Conservation (phyloP, 2,113 vertebrate species). For the Gavia stellata region DNA sequence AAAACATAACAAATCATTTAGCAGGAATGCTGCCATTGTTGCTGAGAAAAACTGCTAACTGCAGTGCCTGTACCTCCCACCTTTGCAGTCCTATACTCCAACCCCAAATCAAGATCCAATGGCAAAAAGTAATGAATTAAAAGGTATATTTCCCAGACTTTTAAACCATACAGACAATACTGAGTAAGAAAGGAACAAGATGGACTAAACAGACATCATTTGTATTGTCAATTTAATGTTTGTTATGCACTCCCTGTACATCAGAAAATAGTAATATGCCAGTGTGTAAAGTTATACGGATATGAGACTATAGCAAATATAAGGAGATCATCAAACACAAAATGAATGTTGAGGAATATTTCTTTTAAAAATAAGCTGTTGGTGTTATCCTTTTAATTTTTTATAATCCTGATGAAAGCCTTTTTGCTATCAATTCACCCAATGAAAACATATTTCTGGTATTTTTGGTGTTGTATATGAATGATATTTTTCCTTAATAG, state of each 20-base stretch:
- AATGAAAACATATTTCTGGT: neutral
- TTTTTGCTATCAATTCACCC: neutral
- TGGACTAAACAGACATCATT: neutral
- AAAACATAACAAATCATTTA: slow-evolving; percentile 48
- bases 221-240: neutral
- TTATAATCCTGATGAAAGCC: neutral
- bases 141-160: neutral
- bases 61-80: neutral
- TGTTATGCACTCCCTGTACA: neutral
- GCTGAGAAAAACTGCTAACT: neutral
- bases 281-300: neutral
- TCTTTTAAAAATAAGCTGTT: neutral
- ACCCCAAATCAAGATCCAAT: neutral
- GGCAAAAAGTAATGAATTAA: neutral
- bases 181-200: neutral
- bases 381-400: neutral
- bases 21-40: neutral
- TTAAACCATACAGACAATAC: neutral
- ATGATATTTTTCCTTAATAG: neutral
- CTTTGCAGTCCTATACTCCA: neutral
- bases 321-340: neutral
- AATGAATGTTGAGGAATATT: neutral
- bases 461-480: neutral
- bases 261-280: neutral
- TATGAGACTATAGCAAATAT: neutral